Evolutionary conservation across 2,888 invertebrate genomes (phyloP).

Genomic region (Limnephilus lunatus): DNA sequence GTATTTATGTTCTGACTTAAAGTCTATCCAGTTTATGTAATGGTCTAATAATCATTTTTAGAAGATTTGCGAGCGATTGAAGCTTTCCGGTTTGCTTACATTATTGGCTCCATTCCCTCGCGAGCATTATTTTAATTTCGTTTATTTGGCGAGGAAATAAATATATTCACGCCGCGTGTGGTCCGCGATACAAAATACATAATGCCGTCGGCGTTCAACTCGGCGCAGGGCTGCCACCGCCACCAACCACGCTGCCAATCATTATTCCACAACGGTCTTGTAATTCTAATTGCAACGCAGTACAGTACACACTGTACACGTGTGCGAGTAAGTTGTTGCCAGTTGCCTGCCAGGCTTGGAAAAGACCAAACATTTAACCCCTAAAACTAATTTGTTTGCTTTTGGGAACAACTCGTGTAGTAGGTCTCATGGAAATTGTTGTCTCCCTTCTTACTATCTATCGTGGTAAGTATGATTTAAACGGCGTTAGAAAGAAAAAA

Average conservation of each 20-base stretch:
- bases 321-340: background rate
- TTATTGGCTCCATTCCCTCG: background rate
- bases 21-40: conserved; percentile 2
- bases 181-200: conserved; percentile 46
- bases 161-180: conserved; percentile 51
- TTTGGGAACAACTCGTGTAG: no score
- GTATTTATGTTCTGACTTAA: background rate
- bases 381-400: no score
- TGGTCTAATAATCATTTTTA: background rate
- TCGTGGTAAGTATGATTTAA: no score
- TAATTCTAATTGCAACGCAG: background rate
- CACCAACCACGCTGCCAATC: background rate
- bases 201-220: conserved; percentile 39
- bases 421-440: no score
- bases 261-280: background rate
- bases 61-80: background rate
- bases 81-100: background rate
- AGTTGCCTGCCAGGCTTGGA: background rate
- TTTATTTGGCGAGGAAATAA: conserved; percentile 32
- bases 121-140: background rate
- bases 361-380: background rate
- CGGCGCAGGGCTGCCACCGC: conserved; percentile 7
- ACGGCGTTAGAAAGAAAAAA: no score
- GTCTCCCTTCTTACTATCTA: no score
- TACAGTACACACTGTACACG: background rate